Evolutionary conservation across 2,113 vertebrate genomes (phyloP).

Genomic region (Ibidorhyncha struthersii): DNA sequence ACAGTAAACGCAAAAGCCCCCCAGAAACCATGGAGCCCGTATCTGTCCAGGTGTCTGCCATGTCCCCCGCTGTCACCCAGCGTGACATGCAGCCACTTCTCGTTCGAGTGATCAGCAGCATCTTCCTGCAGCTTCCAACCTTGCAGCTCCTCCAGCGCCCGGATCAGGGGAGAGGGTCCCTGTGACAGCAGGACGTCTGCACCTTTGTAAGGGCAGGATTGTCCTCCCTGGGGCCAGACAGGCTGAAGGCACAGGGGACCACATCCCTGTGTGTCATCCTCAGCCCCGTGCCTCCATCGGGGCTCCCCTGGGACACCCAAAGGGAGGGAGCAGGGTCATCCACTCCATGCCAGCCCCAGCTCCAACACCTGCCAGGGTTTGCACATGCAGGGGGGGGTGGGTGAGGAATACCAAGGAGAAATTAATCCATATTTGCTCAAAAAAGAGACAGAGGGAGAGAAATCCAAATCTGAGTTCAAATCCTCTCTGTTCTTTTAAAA

Average conservation of each 20-base stretch:
- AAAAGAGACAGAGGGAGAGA: background rate
- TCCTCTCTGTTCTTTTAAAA: slow-evolving; percentile 6
- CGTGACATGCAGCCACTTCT: fast-evolving
- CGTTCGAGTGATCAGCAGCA: fast-evolving
- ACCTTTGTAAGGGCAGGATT: background rate
- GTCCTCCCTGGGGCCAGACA: fast-evolving
- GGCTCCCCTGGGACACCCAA: background rate
- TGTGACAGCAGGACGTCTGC: no score
- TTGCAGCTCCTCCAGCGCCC: background rate
- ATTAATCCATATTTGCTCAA: background rate
- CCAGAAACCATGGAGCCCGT: fast-evolving
- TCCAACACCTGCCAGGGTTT: background rate
- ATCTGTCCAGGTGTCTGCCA: fast-evolving
- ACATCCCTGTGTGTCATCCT: background rate
- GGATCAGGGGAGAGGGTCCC: background rate
- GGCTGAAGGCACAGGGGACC: background rate
- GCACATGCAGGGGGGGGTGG: fast-evolving
- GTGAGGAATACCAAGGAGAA: background rate
- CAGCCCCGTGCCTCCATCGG: fast-evolving
- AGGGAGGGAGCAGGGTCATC: background rate
- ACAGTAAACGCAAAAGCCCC: fast-evolving
- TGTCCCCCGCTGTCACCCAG: background rate
- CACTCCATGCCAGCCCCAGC: background rate
- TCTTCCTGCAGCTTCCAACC: background rate
- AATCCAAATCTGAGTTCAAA: background rate